These are phyloP conservation scores for Agrochola circellaris DNA, from an alignment of 2,888 invertebrate species.

Conservation along the genomic window DNA sequence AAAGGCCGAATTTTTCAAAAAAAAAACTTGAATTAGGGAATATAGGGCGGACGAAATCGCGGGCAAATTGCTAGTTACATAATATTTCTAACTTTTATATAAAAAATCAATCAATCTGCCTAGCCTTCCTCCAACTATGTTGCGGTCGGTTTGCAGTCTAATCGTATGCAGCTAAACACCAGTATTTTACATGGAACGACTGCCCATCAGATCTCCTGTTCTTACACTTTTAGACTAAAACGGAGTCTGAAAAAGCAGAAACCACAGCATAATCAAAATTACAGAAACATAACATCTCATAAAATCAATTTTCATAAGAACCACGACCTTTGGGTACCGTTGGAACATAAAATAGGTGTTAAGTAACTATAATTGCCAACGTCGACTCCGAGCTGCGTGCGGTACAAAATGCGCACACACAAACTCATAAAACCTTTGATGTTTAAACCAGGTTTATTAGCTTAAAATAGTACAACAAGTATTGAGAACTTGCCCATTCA, in stretches of 20 bases:
- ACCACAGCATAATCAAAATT: not conserved
- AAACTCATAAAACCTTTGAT: conserved; percentile 32
- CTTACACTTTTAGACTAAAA: not conserved
- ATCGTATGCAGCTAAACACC: not conserved
- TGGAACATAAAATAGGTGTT: conserved; percentile 29
- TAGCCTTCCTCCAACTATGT: not conserved
- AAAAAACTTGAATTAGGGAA: too few relatives aligned
- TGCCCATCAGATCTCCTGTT: not conserved
- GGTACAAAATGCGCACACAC: conserved; percentile 22
- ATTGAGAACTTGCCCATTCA: not conserved
- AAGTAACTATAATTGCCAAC: conserved; percentile 22
- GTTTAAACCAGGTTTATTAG: conserved; percentile 43
- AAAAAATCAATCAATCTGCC: not conserved
- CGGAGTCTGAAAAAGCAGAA: not conserved
- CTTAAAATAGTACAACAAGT: conserved; percentile 66
- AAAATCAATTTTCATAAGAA: conserved; percentile 14
- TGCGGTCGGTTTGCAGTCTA: not conserved
- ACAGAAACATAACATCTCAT: not conserved
- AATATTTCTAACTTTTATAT: not conserved
- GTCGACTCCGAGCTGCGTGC: not conserved
- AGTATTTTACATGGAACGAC: not conserved
- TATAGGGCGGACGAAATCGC: not conserved
- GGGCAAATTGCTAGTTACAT: not conserved
- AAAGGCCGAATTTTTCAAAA: not conserved
- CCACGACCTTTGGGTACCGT: conserved; percentile 17